Evolutionary conservation across 1,140 invertebrate genomes (phyloP).

Genomic region (Trissolcus basalis): DNA sequence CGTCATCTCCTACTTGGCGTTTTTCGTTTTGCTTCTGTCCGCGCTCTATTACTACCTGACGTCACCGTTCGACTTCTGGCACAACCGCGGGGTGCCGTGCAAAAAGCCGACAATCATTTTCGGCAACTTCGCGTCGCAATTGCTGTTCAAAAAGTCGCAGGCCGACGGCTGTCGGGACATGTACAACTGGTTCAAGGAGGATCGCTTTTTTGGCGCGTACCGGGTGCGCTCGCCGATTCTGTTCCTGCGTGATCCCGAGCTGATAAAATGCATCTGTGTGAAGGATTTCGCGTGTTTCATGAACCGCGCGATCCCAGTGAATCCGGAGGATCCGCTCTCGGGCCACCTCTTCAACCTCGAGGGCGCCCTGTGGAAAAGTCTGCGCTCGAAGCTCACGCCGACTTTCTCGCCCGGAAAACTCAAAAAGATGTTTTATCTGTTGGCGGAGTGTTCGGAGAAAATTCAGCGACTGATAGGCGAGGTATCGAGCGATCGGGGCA

Average conservation of each 20-base stretch:
- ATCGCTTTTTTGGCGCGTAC: constrained; percentile 73
- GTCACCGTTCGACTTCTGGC: constrained; percentile 74
- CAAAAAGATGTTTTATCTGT: constrained; percentile 77
- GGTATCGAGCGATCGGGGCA: constrained; percentile 18
- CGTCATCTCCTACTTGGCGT: not conserved
- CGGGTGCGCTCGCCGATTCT: constrained; percentile 73
- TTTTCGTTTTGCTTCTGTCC: constrained; percentile 1
- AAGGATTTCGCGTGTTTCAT: constrained; percentile 77
- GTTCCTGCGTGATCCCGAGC: constrained; percentile 74
- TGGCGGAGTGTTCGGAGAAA: constrained; percentile 70
- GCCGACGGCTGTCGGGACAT: constrained; percentile 66
- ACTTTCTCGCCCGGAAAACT: constrained; percentile 77
- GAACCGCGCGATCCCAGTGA: constrained; percentile 71
- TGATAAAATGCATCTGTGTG: constrained; percentile 74
- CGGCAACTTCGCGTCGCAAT: constrained; percentile 68
- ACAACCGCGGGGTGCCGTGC: constrained; percentile 68
- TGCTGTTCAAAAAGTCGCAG: constrained; percentile 66
- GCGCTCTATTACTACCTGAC: constrained; percentile 64
- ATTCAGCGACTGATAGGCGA: constrained; percentile 59
- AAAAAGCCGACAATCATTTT: constrained; percentile 72
- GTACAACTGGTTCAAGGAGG: constrained; percentile 70
- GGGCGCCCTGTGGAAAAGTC: constrained; percentile 75
- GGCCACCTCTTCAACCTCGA: constrained; percentile 72
- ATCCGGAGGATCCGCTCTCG: constrained; percentile 64
- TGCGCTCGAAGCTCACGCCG: constrained; percentile 75